Evolutionary conservation across 2,888 invertebrate genomes (phyloP), one percentile per base, ranked within the genome.

Genomic region (Carcina quercana): DNA sequence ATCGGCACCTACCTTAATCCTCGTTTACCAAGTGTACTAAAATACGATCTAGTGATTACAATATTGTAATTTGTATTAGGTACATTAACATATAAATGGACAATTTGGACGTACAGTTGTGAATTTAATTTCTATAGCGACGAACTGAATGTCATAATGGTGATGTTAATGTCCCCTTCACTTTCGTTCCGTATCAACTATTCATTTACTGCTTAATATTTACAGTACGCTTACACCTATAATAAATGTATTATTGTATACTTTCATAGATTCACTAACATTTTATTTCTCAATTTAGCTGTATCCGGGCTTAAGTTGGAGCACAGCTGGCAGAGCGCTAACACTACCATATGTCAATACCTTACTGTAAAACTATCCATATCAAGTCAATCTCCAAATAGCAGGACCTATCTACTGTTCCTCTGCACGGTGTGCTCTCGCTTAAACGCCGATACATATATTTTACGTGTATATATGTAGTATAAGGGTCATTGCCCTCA

Each of bases 61-160:
- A 79, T 80, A 80, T 73, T 80, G 80, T 80, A 74, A 75, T 74
- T 76, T 79, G 82, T 78, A 75, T 69, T 73, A 79, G 82, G 82
- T 82, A 80, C 70, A 71, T 74, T 80, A 79, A 80, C 75, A 71
- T 78, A 83, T 80, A 76, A 75, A 80, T 84, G 84, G 84, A 84
- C 84, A 84, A 74, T 79, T 82, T 84, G 84, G 84, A 84, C 84
- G 84, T 82, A 80, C 84, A 82, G 74, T 80, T 80, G 75, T 78
- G 75, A 74, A 60, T 56, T 62, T 62, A 59, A 55, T 60, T 63
- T 61, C 65, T 68, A 68, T 70, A 69, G 67, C 63, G 68, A 61
- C 59, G 56, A 65, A 69, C 61, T 60, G 55, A 66, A 61, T 63
- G 56, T 53, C 53, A 64, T 62, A 59, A 57, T 60, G 57, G 58